Conservation (phyloP, 2,888 invertebrate genomes). For the Microplitis deprimator region DNA sequence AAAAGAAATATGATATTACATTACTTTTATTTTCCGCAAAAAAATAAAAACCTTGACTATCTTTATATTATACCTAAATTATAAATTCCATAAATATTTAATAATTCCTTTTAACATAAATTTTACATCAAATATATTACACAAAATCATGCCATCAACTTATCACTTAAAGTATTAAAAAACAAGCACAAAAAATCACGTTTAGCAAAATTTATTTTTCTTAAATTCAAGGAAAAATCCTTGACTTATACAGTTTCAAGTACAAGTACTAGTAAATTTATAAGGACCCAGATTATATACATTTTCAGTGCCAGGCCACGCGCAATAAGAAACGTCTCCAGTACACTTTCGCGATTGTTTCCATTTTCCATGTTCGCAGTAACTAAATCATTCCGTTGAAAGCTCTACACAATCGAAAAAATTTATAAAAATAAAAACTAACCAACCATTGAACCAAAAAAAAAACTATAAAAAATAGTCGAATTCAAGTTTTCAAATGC, state of each 20-base stretch:
- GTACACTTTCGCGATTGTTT: constrained; percentile 22
- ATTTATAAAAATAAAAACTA: not conserved
- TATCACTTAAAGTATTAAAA: not conserved
- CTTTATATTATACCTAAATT: not conserved
- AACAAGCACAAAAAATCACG: not conserved
- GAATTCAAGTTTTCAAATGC: not conserved
- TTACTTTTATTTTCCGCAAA: not conserved
- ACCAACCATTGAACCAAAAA: not conserved
- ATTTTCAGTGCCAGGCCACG: not conserved
- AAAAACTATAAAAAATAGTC: not conserved
- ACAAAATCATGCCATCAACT: not conserved
- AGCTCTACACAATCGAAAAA: not conserved
- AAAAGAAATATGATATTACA: constrained; percentile 10
- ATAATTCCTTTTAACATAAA: not conserved
- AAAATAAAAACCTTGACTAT: constrained; percentile 5
- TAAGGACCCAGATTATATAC: constrained; percentile 2
- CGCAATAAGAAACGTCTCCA: constrained; percentile 3
- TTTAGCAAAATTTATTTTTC: not conserved
- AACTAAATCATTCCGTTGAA: not conserved
- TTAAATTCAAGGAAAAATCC: constrained; percentile 17
- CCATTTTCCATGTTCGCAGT: not conserved
- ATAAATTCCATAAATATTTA: not conserved
- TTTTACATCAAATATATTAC: not conserved
- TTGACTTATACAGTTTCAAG: constrained; percentile 16
- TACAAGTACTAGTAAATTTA: not conserved